These are phyloP conservation scores for Sebastes iracundus DNA, from an alignment of 2,797 vertebrate species.

Conservation along the genomic window DNA sequence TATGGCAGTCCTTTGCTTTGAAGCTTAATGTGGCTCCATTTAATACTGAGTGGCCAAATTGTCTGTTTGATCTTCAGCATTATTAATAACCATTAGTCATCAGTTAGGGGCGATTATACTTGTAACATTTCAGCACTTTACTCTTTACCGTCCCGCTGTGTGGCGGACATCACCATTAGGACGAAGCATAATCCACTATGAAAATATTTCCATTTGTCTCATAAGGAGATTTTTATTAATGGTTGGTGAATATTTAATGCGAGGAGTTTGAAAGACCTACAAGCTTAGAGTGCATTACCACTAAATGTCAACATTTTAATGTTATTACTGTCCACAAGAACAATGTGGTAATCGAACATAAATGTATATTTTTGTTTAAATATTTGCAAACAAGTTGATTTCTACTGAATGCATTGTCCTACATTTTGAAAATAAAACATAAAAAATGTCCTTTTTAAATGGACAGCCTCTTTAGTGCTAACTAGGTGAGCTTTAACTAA, in stretches of 20 bases:
- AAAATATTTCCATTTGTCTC: slow-evolving; percentile 81
- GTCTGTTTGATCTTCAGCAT: slow-evolving; percentile 40
- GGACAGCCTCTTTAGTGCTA: slow-evolving; percentile 44
- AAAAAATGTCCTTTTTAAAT: slow-evolving; percentile 23
- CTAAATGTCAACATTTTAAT: not conserved
- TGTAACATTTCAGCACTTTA: slow-evolving; percentile 65
- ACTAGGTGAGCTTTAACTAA: slow-evolving; percentile 77
- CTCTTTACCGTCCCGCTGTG: slow-evolving; percentile 56
- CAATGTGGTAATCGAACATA: not conserved
- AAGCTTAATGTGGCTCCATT: not conserved
- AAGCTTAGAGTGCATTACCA: not conserved
- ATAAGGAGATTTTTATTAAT: slow-evolving; percentile 87
- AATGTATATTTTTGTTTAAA: not conserved
- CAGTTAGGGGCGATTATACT: slow-evolving; percentile 78
- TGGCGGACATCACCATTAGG: slow-evolving; percentile 80
- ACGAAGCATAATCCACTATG: slow-evolving; percentile 81
- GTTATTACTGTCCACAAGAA: not conserved
- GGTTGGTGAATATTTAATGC: slow-evolving; percentile 73
- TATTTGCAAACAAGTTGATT: not conserved
- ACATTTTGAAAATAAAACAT: not conserved
- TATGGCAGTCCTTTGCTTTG: not conserved
- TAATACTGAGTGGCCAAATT: not conserved
- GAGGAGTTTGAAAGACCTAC: slow-evolving; percentile 35
- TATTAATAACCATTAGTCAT: slow-evolving; percentile 51
- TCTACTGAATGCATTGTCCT: not conserved